A percentile compares a stretch with the other conserved stretches of the same genome.
Conservation (phyloP, 2,113 vertebrate species). For the Scopus umbretta region DNA sequence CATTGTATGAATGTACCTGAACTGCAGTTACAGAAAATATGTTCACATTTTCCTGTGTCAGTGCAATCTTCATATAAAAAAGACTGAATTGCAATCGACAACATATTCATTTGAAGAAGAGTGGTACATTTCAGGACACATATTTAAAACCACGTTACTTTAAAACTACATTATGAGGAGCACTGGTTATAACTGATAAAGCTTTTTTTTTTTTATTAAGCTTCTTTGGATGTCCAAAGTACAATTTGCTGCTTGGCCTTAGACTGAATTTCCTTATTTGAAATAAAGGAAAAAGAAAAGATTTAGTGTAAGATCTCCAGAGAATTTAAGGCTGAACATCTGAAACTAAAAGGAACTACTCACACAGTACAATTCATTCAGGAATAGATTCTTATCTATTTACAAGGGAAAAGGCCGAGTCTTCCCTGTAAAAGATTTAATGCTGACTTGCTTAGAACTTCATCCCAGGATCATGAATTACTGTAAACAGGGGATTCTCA, state of each 20-base stretch:
- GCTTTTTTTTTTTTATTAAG: neutral
- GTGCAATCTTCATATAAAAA: neutral
- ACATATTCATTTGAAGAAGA: neutral
- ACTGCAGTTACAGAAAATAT: neutral
- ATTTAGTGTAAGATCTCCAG: neutral
- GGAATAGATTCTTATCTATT: neutral
- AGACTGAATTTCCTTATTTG: neutral
- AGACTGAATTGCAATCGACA: neutral
- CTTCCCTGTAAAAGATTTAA: neutral
- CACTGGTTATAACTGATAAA: neutral
- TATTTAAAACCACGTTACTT: neutral
- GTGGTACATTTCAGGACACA: accelerated
- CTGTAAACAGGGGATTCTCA: neutral
- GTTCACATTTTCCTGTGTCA: neutral
- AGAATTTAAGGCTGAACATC: neutral
- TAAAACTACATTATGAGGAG: neutral
- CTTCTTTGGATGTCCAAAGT: neutral
- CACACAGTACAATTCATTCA: neutral
- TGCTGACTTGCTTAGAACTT: neutral
- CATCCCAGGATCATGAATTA: neutral
- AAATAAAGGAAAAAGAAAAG: neutral
- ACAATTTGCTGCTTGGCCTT: neutral
- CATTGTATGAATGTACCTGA: neutral
- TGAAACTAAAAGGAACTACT: neutral
- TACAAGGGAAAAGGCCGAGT: neutral